These are phyloP conservation scores for Drosophila miranda DNA, from an alignment of 1,140 invertebrate genomes.

Conservation along the genomic window DNA sequence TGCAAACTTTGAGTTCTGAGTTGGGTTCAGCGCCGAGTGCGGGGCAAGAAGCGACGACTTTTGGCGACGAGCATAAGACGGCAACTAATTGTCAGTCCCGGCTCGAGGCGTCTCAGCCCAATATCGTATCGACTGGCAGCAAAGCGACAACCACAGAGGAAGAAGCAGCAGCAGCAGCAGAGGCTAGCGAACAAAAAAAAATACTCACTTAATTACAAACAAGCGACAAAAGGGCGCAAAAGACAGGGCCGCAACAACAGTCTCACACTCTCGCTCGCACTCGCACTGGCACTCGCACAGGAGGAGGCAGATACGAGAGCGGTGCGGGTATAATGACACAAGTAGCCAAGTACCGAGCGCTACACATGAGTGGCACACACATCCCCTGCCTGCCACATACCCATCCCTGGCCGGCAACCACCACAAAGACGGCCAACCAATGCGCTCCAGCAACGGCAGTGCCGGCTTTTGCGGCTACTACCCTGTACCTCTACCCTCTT, in stretches of 20 bases:
- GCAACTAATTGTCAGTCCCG: conserved; percentile 79
- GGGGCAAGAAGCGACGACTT: conserved; percentile 70
- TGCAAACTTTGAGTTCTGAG: conserved; percentile 47
- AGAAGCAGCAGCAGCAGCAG: conserved; percentile 19
- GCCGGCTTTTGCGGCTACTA: conserved; percentile 70
- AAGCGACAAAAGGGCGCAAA: conserved; percentile 80
- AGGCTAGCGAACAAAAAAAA: conserved; percentile 47
- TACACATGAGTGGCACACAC: conserved; percentile 55
- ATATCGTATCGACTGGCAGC: conserved; percentile 63
- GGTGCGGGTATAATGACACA: conserved; percentile 62
- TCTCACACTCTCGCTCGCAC: conserved; percentile 14
- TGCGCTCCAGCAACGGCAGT: conserved; percentile 60
- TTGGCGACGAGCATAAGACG: conserved; percentile 80
- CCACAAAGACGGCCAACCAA: conserved; percentile 60
- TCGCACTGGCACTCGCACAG: background rate
- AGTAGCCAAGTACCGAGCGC: conserved; percentile 47
- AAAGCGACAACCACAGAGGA: conserved; percentile 76
- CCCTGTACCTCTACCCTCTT: conserved; percentile 39
- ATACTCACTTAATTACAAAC: conserved; percentile 78
- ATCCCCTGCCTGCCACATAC: conserved; percentile 22
- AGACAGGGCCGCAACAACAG: conserved; percentile 47
- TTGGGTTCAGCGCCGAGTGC: conserved; percentile 24
- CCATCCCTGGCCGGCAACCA: conserved; percentile 36
- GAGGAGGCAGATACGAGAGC: background rate
- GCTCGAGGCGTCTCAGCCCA: conserved; percentile 64